Conservation (phyloP, 2,113 vertebrate species). For the Electrona antarctica region DNA sequence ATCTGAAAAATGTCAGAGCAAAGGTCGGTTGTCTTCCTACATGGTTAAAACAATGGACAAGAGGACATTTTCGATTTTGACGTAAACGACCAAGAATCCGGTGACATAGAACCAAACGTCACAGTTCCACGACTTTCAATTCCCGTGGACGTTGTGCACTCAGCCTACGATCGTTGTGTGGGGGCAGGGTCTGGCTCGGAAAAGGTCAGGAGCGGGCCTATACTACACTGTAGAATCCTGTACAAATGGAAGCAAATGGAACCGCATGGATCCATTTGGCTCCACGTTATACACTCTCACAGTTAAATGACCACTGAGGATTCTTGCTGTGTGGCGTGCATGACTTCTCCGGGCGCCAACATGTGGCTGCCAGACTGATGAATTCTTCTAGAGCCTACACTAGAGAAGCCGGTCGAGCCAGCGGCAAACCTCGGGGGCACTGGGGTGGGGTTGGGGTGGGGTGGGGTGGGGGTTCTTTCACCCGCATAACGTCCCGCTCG, state of each 20-base stretch:
- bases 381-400: constrained; percentile 16
- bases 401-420: constrained; percentile 9
- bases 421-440: not conserved
- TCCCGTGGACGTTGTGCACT: constrained; percentile 19
- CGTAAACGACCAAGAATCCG: not conserved
- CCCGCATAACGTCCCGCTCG: constrained; percentile 27
- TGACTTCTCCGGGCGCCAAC: constrained; percentile 46
- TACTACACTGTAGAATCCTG: not conserved
- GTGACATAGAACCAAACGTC: not conserved
- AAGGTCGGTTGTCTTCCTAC: too few relatives aligned
- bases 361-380: constrained; percentile 65
- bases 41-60: not conserved
- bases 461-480: not conserved
- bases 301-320: too few relatives aligned
- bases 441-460: not conserved
- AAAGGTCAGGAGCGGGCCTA: constrained; percentile 47
- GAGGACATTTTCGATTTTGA: not conserved
- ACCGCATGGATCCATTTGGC: too few relatives aligned
- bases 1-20: not conserved
- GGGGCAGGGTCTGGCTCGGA: not conserved
- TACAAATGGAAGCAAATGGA: too few relatives aligned
- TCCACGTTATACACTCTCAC: too few relatives aligned
- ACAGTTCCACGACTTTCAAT: not conserved
- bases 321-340: not conserved
- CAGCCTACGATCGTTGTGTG: not conserved